These are phyloP conservation scores for Xanthia icteritia DNA, from an alignment of 2,888 invertebrate species.

Conservation along the genomic window DNA sequence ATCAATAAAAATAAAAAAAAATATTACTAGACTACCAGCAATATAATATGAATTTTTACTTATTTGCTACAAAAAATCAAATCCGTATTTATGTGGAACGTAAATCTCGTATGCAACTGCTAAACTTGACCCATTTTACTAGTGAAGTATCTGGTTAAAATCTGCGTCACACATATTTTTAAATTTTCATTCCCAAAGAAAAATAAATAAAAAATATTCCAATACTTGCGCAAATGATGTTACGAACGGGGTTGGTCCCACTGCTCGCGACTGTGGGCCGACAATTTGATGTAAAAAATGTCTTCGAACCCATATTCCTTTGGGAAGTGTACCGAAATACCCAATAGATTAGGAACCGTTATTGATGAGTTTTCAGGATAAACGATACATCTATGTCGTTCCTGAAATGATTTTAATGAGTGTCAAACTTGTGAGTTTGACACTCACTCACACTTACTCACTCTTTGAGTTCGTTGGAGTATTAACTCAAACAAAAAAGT, in stretches of 20 bases:
- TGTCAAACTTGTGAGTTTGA: too few relatives aligned
- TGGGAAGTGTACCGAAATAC: slow-evolving; percentile 30
- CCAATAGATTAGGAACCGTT: slow-evolving; percentile 36
- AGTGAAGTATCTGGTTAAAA: slow-evolving; percentile 1
- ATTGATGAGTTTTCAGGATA: slow-evolving; percentile 45
- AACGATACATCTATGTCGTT: slow-evolving; percentile 17
- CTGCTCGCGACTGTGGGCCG: slow-evolving; percentile 9
- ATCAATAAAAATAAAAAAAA: not conserved
- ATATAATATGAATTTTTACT: too few relatives aligned
- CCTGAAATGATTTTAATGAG: slow-evolving; percentile 2
- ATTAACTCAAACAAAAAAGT: too few relatives aligned
- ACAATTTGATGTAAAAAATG: slow-evolving; percentile 40
- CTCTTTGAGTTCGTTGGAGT: too few relatives aligned
- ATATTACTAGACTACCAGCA: not conserved
- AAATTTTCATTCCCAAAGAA: not conserved
- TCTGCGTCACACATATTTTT: slow-evolving; percentile 8
- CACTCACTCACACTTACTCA: too few relatives aligned
- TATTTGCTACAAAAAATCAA: not conserved
- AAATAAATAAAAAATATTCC: slow-evolving; percentile 1
- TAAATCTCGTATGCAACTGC: not conserved
- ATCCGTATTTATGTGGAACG: not conserved
- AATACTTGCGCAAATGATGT: slow-evolving; percentile 16
- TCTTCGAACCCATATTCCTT: slow-evolving; percentile 23
- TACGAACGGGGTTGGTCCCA: slow-evolving; percentile 4
- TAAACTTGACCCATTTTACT: not conserved